phyloP scores from a whole-genome alignment of 2,888 invertebrate species.

The Zeuzera pyrina region DNA sequence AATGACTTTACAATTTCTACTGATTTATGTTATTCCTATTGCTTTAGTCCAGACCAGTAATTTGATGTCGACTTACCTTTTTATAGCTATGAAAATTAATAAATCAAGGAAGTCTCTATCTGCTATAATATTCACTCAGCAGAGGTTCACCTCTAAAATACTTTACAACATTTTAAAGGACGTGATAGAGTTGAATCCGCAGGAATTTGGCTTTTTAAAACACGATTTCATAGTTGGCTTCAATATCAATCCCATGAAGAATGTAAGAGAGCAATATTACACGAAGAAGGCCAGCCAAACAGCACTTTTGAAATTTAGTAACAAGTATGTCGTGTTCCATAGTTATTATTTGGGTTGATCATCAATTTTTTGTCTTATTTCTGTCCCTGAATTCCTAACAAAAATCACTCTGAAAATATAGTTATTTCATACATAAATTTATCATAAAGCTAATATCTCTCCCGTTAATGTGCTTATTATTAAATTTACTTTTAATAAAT shows the following conservation, averaged over 20 bases:
- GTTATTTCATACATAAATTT: no score
- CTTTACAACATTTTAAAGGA: slow-evolving; percentile 78
- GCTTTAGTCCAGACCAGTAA: no score
- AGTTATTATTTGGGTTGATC: background rate
- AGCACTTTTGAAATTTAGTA: slow-evolving; percentile 58
- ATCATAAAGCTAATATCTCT: no score
- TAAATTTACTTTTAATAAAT: no score
- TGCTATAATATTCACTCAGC: slow-evolving; percentile 80
- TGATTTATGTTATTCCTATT: no score
- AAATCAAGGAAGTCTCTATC: slow-evolving; percentile 64
- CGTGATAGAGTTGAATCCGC: slow-evolving; percentile 47
- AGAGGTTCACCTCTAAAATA: slow-evolving; percentile 83
- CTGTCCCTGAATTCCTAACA: no score
- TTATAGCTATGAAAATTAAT: slow-evolving; percentile 45
- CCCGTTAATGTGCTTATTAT: no score
- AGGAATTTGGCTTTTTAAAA: slow-evolving; percentile 69
- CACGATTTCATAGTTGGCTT: slow-evolving; percentile 84
- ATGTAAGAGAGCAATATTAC: slow-evolving; percentile 68
- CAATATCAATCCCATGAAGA: slow-evolving; percentile 70
- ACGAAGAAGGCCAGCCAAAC: slow-evolving; percentile 69
- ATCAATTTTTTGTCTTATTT: background rate
- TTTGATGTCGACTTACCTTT: no score
- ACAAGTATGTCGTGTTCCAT: slow-evolving; percentile 35
- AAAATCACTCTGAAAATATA: no score
- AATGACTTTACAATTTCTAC: no score